These are phyloP conservation scores for Aradus depressus DNA, from an alignment of 2,888 invertebrate genomes.

Conservation along the genomic window DNA sequence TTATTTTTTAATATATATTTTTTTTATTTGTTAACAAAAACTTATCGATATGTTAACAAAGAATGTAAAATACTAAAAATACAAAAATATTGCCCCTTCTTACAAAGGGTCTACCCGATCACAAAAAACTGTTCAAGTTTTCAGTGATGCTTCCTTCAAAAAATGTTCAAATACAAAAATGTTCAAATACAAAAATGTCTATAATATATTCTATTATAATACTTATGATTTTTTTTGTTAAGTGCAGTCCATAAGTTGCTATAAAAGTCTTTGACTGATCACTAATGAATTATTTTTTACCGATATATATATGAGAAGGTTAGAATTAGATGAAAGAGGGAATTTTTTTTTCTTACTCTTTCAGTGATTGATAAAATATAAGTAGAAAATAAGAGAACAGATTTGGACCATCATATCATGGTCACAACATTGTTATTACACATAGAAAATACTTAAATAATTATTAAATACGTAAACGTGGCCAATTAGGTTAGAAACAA, in stretches of 20 bases:
- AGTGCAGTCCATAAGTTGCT: constrained; percentile 28
- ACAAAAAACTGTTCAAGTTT: constrained; percentile 8
- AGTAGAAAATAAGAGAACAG: too few species aligned
- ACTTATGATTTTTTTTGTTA: constrained; percentile 24
- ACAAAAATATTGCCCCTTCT: constrained; percentile 20
- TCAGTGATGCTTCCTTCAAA: constrained; percentile 17
- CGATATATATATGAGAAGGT: too few species aligned
- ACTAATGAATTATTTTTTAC: constrained; percentile 23
- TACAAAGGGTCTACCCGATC: constrained; percentile 14
- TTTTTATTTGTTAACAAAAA: constrained; percentile 25
- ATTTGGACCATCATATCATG: too few species aligned
- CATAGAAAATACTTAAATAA: too few species aligned
- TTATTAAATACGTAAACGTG: too few species aligned
- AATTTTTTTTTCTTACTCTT: too few species aligned
- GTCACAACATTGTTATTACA: too few species aligned
- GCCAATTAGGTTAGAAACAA: too few species aligned
- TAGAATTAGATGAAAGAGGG: too few species aligned
- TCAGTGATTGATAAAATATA: too few species aligned
- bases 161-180: constrained; percentile 16
- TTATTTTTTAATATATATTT: too few species aligned
- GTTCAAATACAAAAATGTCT: constrained; percentile 12
- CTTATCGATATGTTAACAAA: constrained; percentile 28
- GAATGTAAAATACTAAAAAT: constrained; percentile 27
- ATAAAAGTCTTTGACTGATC: constrained; percentile 27
- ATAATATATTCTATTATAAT: constrained; percentile 22